A percentile compares a stretch with the other conserved stretches of the same genome.
phyloP scores from a whole-genome alignment of 1,140 invertebrate species.

The Brachionus rotundiformis region DNA sequence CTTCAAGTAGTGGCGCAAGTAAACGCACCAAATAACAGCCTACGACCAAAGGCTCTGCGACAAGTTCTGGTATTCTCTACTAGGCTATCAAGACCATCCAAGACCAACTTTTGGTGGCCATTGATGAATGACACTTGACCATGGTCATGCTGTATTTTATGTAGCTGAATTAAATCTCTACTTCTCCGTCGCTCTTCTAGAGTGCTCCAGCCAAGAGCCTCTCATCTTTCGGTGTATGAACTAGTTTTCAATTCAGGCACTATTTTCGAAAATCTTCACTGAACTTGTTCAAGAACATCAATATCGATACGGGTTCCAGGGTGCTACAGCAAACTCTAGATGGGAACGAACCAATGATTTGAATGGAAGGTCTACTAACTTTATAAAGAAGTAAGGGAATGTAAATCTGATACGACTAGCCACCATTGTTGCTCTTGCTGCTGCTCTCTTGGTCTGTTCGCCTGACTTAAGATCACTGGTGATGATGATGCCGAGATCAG shows the following conservation, averaged over 20 bases:
- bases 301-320: background rate
- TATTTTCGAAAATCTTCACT: background rate
- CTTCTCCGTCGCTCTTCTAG: background rate
- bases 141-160: background rate
- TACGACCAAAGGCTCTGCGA: no score
- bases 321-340: background rate
- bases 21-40: no score
- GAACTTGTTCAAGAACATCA: background rate
- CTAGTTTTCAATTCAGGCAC: background rate
- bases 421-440: no score
- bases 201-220: background rate
- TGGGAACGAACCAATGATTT: background rate
- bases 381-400: background rate
- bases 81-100: background rate
- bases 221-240: background rate
- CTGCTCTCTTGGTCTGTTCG: no score
- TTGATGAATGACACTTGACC: background rate
- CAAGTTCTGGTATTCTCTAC: background rate
- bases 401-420: background rate
- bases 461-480: no score
- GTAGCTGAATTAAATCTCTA: background rate
- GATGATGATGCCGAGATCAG: no score
- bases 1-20: no score
- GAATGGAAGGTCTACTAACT: background rate
- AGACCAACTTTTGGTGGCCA: background rate